A percentile compares a stretch with the other conserved stretches of the same genome.
phyloP scores from a whole-genome alignment of 1,140 invertebrate species.

The Temnothorax curvispinosus region DNA sequence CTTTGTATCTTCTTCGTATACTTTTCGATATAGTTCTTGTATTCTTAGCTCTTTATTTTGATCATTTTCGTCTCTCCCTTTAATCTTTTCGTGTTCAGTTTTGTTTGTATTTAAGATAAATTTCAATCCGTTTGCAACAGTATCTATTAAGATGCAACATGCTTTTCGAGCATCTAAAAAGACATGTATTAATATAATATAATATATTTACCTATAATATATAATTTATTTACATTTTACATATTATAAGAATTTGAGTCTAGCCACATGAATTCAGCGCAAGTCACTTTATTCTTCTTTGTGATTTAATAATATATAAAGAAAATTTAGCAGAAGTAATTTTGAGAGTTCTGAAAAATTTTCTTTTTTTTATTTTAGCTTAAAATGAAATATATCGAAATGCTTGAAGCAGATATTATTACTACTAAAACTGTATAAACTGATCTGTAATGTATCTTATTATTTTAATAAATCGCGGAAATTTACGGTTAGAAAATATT shows the following conservation, averaged over 20 bases:
- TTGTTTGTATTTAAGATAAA: conserved; percentile 57
- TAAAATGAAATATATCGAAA: background rate
- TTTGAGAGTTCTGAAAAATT: background rate
- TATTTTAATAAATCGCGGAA: background rate
- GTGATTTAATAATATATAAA: background rate
- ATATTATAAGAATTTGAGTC: background rate
- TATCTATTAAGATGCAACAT: conserved; percentile 75
- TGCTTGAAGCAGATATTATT: background rate
- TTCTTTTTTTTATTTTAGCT: background rate
- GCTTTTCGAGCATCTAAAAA: conserved; percentile 72
- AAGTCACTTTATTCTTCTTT: background rate
- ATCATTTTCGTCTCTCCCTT: background rate
- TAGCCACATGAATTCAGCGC: background rate
- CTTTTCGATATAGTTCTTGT: conserved; percentile 12
- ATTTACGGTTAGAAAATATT: background rate
- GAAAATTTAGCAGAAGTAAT: background rate
- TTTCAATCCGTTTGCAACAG: conserved; percentile 75
- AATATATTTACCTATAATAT: background rate
- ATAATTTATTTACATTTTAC: background rate
- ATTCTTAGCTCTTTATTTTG: conserved; percentile 6
- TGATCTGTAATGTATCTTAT: background rate
- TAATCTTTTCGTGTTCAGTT: conserved; percentile 51
- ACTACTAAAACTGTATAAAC: background rate
- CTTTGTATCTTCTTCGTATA: background rate
- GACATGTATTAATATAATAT: background rate